A percentile compares a stretch with the other conserved stretches of the same genome.
Evolutionary conservation across 2,797 vertebrate species (phyloP).

Genomic region (Eurystomus glaucurus): DNA sequence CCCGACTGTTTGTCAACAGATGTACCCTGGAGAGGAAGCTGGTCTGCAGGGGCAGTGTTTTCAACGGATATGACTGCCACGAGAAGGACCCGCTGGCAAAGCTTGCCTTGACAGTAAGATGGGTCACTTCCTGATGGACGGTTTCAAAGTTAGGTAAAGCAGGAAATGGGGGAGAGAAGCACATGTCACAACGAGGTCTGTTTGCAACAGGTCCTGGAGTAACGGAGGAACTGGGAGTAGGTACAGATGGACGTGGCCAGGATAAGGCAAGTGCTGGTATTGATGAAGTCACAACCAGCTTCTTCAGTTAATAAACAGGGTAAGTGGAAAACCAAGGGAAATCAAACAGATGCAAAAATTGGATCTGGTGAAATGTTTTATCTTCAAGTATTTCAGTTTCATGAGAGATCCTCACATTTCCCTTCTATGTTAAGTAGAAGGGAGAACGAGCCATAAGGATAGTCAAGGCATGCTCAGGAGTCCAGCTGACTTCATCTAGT

Average conservation of each 20-base stretch:
- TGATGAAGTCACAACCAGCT: background rate
- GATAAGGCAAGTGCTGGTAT: background rate
- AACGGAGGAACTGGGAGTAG: background rate
- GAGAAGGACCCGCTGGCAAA: conserved; percentile 48
- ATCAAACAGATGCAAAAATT: background rate
- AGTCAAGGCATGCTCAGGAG: background rate
- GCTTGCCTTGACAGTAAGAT: conserved; percentile 34
- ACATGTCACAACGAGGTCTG: background rate
- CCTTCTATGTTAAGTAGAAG: background rate
- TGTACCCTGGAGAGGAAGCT: conserved; percentile 52
- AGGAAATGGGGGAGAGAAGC: background rate
- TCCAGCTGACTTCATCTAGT: background rate
- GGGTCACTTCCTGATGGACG: conserved; percentile 66
- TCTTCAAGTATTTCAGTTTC: background rate
- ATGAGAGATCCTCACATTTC: background rate
- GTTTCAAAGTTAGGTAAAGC: conserved; percentile 71
- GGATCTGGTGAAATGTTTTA: background rate
- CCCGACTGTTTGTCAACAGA: conserved; percentile 57
- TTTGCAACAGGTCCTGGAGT: background rate
- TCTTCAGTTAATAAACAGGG: background rate
- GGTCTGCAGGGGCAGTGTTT: conserved; percentile 51
- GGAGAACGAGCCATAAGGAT: background rate
- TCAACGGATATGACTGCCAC: conserved; percentile 48
- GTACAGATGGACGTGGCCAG: background rate
- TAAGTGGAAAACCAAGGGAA: background rate